Evolutionary conservation across 2,888 invertebrate genomes (phyloP), one percentile per base, ranked within the genome.

Genomic region (Furcula furcula): DNA sequence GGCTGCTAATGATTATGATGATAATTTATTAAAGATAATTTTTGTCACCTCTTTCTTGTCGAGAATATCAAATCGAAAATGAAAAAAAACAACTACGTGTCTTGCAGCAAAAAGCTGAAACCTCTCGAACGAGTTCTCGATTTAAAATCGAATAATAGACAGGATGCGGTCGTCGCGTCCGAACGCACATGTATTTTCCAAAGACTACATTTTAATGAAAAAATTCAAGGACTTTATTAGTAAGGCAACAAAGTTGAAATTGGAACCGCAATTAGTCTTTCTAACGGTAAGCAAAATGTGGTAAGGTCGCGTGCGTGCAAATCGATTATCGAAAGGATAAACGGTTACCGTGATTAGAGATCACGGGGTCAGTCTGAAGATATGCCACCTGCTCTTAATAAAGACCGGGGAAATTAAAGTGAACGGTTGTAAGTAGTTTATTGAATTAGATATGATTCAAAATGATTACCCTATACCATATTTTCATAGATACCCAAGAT

Each of bases 231-330:
- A 54, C 20, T 34, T 51, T 55, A 48, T 26, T 32, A 13, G 1
- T 3, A 20, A 36, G 0, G 4, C 0, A 0, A 7, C 31, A 48
- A 5, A 35, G 37, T 40, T 29, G 16, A 40, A 29, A 29, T 36
- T 57, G 4, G 10, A 40, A 32, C 29, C 27, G 7, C 3, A 21
- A 9, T 34, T 35, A 1, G 4, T 34, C 26, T 19, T 4, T 16
- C n/a, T 32, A 50, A 36, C 49, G 19, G 55, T 35, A 55, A 34
- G 32, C 6, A 1, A 41, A 42, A 50, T 27, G 39, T 66, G 47
- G 65, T 62, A 35, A 54, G 63, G 75, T 75, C 73, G 72, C 75
- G 75, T 76, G 75, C 75, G 75, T 76, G 76, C 66, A 74, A 75
- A 76, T 76, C 73, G 76, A 76, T 76, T 76, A 76, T 66, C 61